Evolutionary conservation across 2,888 invertebrate species (phyloP).

Genomic region (Pilophorus perplexus): DNA sequence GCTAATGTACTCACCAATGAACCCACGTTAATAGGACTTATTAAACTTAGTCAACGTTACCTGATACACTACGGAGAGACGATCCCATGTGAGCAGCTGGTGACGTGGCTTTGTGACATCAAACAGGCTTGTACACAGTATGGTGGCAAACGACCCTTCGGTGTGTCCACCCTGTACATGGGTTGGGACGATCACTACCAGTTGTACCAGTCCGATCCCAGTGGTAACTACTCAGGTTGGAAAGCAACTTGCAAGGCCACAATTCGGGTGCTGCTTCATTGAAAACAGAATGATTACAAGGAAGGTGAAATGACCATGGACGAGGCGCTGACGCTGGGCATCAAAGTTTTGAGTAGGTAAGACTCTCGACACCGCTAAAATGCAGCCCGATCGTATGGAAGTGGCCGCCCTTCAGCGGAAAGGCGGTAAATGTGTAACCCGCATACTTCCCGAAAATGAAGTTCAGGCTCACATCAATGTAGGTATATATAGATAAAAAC

Average conservation of each 20-base stretch:
- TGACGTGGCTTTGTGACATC: conserved; percentile 95
- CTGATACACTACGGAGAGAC: conserved; percentile 92
- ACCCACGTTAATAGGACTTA: conserved; percentile 63
- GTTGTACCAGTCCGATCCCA: conserved; percentile 98
- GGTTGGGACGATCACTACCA: conserved; percentile 99
- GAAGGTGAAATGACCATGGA: conserved; percentile 85
- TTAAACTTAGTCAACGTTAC: conserved; percentile 94
- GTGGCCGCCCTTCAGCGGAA: conserved; percentile 86
- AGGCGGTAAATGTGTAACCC: conserved; percentile 74
- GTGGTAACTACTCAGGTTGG: conserved; percentile 99
- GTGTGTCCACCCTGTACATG: conserved; percentile 97
- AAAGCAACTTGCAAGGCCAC: conserved; percentile 99
- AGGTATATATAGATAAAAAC: too few species aligned
- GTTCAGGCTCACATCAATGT: conserved; percentile 79
- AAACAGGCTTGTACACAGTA: conserved; percentile 99
- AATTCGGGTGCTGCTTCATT: conserved; percentile 97
- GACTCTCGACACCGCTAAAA: conserved; percentile 97
- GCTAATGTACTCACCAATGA: conserved; percentile 98
- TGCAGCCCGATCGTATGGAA: conserved; percentile 95
- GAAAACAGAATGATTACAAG: conserved; percentile 96
- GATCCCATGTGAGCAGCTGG: conserved; percentile 97
- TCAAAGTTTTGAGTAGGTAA: conserved; percentile 96
- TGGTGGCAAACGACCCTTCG: conserved; percentile 98
- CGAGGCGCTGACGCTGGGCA: conserved; percentile 77
- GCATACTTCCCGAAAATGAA: conserved; percentile 72